A percentile compares a stretch with the other conserved stretches of the same genome.
Evolutionary conservation across 2,888 invertebrate genomes (phyloP).

Genomic region (Cheilosia grossa): DNA sequence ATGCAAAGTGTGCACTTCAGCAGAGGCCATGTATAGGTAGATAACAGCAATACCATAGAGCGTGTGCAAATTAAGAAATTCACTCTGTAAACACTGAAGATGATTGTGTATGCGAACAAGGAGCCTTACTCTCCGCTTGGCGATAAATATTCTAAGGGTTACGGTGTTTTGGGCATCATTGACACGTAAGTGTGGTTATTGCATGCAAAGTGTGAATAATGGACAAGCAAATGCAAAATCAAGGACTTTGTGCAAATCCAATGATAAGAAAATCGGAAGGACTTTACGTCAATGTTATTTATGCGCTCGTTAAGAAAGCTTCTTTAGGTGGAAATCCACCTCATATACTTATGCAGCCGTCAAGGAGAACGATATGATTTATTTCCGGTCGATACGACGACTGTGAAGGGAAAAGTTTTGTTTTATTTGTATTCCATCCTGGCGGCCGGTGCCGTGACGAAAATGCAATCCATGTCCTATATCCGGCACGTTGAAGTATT

Average conservation of each 20-base stretch:
- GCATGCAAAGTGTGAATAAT: not conserved
- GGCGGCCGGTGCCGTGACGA: not conserved
- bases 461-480: constrained; percentile 17
- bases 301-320: not conserved
- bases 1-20: constrained; percentile 5
- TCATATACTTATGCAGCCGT: not conserved
- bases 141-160: constrained; percentile 8
- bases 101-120: constrained; percentile 14
- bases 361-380: not conserved
- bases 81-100: constrained; percentile 2
- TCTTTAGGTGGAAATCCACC: not conserved
- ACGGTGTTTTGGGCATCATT: not conserved
- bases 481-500: constrained; percentile 22
- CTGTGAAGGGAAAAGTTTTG: not conserved
- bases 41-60: no score
- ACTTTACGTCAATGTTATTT: not conserved
- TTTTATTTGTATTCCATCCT: constrained; percentile 1
- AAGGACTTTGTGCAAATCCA: not conserved
- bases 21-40: not conserved
- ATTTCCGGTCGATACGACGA: not conserved
- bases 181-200: constrained; percentile 3
- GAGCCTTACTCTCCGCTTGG: not conserved
- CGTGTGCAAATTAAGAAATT: constrained; percentile 27
- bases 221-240: not conserved
- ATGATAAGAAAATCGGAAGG: not conserved